A percentile compares a stretch with the other conserved stretches of the same genome.
Conservation (phyloP, 2,797 vertebrate species). For the Remorina albescens region DNA sequence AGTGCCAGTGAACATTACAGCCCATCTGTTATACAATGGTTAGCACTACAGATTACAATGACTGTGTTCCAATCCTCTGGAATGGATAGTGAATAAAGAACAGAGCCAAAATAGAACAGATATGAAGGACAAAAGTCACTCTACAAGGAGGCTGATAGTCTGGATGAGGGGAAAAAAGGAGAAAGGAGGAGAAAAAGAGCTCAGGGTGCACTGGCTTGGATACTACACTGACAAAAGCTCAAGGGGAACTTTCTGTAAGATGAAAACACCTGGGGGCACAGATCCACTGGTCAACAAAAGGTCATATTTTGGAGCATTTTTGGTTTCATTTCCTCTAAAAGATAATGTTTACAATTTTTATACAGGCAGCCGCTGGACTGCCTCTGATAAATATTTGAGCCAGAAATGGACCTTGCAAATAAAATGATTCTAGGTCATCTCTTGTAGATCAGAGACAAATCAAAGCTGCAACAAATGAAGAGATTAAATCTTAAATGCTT, state of each 20-base stretch:
- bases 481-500: slow-evolving; percentile 5
- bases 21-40: slow-evolving; percentile 75
- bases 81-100: slow-evolving; percentile 65
- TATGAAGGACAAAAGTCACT: slow-evolving; percentile 66
- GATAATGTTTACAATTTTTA: slow-evolving; percentile 48
- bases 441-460: not conserved
- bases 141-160: slow-evolving; percentile 42
- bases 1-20: slow-evolving; percentile 72
- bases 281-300: slow-evolving; percentile 64
- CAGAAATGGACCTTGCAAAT: slow-evolving; percentile 38
- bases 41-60: slow-evolving; percentile 72
- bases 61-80: slow-evolving; percentile 65
- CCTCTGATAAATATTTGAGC: slow-evolving; percentile 53
- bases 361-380: slow-evolving; percentile 41
- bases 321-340: slow-evolving; percentile 29
- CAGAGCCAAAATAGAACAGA: slow-evolving; percentile 59
- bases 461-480: slow-evolving; percentile 8
- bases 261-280: slow-evolving; percentile 32
- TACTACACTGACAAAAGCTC: slow-evolving; percentile 38
- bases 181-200: slow-evolving; percentile 20
- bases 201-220: slow-evolving; percentile 19
- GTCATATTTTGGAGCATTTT: slow-evolving; percentile 43
- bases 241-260: slow-evolving; percentile 32
- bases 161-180: slow-evolving; percentile 40
- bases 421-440: slow-evolving; percentile 42